A percentile compares a stretch with the other conserved stretches of the same genome.
Evolutionary conservation across 2,888 invertebrate species (phyloP).

Genomic region (Clanis bilineata): DNA sequence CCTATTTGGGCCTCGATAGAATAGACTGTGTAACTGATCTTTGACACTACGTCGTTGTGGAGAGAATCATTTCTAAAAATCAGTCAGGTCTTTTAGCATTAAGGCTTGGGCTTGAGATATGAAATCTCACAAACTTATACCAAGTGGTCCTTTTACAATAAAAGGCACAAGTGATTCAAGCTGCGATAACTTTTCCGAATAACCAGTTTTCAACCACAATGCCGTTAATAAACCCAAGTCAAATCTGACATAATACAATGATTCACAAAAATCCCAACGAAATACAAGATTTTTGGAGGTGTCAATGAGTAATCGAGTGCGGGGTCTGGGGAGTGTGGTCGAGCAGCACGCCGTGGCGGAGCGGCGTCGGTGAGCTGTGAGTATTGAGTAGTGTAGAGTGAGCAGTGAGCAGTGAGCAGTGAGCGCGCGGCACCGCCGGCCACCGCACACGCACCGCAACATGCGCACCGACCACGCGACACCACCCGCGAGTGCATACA

Average conservation of each 20-base stretch:
- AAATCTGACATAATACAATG: neutral
- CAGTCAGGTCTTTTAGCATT: no score
- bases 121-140: no score
- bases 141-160: no score
- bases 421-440: conserved; percentile 64
- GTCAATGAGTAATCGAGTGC: conserved; percentile 30
- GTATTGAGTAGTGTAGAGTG: neutral
- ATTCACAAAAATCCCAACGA: conserved; percentile 14
- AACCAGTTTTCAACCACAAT: neutral
- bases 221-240: neutral
- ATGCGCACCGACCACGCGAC: conserved; percentile 57
- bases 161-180: neutral
- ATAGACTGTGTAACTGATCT: no score
- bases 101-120: no score
- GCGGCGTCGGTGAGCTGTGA: neutral
- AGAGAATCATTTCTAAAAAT: no score
- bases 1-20: no score
- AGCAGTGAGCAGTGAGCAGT: conserved; percentile 48
- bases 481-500: conserved; percentile 69
- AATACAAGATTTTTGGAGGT: conserved; percentile 24
- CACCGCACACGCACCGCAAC: conserved; percentile 53
- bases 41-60: no score
- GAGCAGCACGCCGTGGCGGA: neutral
- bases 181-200: no score
- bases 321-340: neutral